Conservation (phyloP, 2,797 vertebrate genomes). For the Holocentrus rufus region DNA sequence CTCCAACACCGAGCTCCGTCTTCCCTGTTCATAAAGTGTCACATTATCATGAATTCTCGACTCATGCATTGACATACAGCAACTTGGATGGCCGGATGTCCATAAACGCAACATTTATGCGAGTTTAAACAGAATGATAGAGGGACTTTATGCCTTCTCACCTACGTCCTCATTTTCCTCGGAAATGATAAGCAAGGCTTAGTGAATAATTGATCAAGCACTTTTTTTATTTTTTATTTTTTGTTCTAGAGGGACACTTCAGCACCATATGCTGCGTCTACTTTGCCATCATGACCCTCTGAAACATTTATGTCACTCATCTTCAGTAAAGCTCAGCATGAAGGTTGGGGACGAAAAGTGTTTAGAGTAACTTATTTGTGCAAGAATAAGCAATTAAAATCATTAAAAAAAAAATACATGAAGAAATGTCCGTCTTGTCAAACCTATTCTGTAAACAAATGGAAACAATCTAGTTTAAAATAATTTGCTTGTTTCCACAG, state of each 20-base stretch:
- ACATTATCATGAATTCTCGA: not conserved
- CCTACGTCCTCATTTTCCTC: constrained; percentile 1
- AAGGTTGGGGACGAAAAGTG: not conserved
- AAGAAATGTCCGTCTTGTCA: not conserved
- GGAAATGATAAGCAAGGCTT: constrained; percentile 10
- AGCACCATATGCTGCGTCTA: constrained; percentile 35
- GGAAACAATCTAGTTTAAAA: no score
- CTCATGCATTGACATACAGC: not conserved
- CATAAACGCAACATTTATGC: not conserved
- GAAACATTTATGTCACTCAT: constrained; percentile 27
- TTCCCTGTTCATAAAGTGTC: not conserved
- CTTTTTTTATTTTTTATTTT: constrained; percentile 7
- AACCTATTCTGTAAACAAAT: not conserved
- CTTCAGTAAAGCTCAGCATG: constrained; percentile 10
- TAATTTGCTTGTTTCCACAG: no score
- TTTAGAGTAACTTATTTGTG: not conserved
- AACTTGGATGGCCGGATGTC: not conserved
- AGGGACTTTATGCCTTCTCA: not conserved
- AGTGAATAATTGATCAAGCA: constrained; percentile 56
- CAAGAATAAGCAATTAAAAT: constrained; percentile 16
- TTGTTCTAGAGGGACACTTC: not conserved
- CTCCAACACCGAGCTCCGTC: not conserved
- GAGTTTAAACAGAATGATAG: not conserved
- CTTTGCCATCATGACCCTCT: constrained; percentile 41
- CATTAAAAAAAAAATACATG: not conserved